phyloP scores from a whole-genome alignment of 1,140 invertebrate species.

The Philotrypesis tridentata region DNA sequence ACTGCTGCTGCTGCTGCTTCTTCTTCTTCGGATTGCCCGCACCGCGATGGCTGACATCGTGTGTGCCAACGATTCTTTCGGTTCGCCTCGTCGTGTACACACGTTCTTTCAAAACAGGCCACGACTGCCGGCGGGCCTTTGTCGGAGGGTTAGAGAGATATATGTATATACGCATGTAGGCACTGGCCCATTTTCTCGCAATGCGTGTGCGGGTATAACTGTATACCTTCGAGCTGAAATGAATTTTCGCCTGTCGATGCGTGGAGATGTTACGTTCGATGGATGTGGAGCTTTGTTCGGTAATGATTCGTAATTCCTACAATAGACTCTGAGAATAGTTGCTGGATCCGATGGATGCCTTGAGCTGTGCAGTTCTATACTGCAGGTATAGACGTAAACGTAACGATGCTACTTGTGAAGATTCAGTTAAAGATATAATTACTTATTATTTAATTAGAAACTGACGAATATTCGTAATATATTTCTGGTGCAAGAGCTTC shows the following conservation, averaged over 20 bases:
- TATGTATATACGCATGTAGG: neutral
- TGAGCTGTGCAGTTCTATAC: neutral
- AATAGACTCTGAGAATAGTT: no score
- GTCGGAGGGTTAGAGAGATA: no score
- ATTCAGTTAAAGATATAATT: no score
- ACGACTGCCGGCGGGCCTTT: neutral
- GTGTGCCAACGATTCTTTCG: neutral
- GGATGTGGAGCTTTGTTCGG: neutral
- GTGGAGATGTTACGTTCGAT: neutral
- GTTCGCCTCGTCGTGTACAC: conserved; percentile 16
- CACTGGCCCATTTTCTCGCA: neutral
- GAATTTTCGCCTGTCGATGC: neutral
- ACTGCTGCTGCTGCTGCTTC: neutral
- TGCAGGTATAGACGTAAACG: no score
- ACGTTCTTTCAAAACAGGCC: neutral
- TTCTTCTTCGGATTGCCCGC: neutral
- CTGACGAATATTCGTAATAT: no score
- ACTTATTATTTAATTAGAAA: no score
- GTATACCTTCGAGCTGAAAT: neutral
- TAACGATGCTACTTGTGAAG: no score
- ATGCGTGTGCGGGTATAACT: neutral
- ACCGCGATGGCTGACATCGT: no score
- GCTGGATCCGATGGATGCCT: no score
- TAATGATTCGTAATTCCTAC: neutral
- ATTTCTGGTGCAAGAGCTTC: no score